Evolutionary conservation across 2,797 vertebrate genomes (phyloP).

Genomic region (Hypotaenidia philippensis): DNA sequence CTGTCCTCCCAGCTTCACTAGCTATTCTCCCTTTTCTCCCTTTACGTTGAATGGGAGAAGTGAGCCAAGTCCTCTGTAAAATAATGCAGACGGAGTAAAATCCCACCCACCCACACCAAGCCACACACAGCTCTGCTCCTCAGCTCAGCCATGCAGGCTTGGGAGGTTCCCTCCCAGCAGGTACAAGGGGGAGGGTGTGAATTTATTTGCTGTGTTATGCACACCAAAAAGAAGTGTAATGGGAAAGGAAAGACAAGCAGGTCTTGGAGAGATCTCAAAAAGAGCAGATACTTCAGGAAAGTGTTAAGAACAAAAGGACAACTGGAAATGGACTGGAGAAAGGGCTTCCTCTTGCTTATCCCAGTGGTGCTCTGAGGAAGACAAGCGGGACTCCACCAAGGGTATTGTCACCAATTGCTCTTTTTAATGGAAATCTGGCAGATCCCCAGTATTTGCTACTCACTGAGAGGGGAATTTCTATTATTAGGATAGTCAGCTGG

Average conservation of each 20-base stretch:
- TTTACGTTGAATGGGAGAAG: not conserved
- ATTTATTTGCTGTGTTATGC: not conserved
- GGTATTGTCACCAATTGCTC: not conserved
- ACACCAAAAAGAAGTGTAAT: not conserved
- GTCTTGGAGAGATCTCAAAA: not conserved
- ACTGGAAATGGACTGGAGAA: not conserved
- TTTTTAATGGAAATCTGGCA: constrained; percentile 39
- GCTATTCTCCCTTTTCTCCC: not conserved
- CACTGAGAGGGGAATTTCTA: not conserved
- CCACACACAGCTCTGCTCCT: rapidly evolving
- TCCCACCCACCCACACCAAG: not conserved
- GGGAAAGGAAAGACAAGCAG: not conserved
- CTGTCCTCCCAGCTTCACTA: not conserved
- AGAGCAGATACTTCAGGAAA: not conserved
- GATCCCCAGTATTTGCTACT: not conserved
- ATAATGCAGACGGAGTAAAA: not conserved
- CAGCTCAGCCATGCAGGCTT: rapidly evolving
- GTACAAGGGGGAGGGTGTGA: not conserved
- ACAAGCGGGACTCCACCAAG: not conserved
- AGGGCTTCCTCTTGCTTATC: not conserved
- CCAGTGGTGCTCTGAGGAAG: not conserved
- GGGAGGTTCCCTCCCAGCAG: rapidly evolving
- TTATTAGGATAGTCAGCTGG: not conserved
- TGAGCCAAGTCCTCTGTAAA: not conserved
- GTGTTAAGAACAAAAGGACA: not conserved